Percentiles rank a stretch among this genome's conserved stretches.
These are phyloP conservation scores for Scomber scombrus DNA, from an alignment of 2,113 vertebrate species.

Conservation along the genomic window DNA sequence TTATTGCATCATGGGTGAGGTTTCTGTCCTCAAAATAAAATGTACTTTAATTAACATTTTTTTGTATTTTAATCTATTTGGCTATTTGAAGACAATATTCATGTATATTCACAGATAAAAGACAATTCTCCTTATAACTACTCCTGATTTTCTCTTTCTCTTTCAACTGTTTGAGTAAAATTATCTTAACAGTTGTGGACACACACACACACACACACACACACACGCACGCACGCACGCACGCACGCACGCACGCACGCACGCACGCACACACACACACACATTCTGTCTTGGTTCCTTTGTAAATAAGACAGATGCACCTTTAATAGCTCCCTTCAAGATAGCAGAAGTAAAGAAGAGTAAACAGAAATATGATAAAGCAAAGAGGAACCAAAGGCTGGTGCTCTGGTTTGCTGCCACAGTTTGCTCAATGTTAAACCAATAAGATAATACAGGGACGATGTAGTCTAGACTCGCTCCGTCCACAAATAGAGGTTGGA, in stretches of 20 bases:
- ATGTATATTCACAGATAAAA: not conserved
- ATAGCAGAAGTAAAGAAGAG: slow-evolving; percentile 61
- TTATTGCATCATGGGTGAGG: not conserved
- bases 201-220: slow-evolving; percentile 10
- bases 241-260: not conserved
- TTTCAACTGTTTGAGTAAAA: slow-evolving; percentile 20
- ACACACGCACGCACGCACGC: slow-evolving; percentile 1
- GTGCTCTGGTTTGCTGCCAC: slow-evolving; percentile 77
- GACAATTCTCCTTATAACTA: not conserved
- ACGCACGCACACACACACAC: slow-evolving; percentile 15
- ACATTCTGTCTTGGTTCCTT: slow-evolving; percentile 30
- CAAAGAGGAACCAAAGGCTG: slow-evolving; percentile 74
- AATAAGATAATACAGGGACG: slow-evolving; percentile 78
- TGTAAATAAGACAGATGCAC: slow-evolving; percentile 64
- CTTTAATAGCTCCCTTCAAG: slow-evolving; percentile 69
- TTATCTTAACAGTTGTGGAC: slow-evolving; percentile 3
- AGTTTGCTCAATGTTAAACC: slow-evolving; percentile 80
- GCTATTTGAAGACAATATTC: not conserved
- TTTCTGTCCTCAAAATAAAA: not conserved
- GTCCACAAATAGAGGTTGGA: slow-evolving; percentile 60
- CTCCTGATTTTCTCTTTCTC: not conserved
- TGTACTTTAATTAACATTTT: not conserved
- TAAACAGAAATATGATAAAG: slow-evolving; percentile 75
- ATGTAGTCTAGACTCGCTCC: slow-evolving; percentile 50
- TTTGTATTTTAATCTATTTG: not conserved